Evolutionary conservation across 2,797 vertebrate species (phyloP).

Genomic region (Pampus argenteus): DNA sequence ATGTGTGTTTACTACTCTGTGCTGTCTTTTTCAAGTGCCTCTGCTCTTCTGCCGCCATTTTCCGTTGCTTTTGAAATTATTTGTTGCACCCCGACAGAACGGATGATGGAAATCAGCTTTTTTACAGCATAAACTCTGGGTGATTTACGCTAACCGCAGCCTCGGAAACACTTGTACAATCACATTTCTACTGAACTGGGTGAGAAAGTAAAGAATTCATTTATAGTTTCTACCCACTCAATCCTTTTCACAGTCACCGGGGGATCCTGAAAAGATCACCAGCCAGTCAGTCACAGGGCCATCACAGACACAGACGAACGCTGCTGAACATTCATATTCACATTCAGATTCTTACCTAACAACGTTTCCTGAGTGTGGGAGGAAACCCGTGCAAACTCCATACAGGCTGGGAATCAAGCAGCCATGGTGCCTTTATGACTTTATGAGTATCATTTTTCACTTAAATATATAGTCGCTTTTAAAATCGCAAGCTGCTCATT

Average conservation of each 20-base stretch:
- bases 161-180: constrained; percentile 53
- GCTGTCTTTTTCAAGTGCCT: constrained; percentile 37
- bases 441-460: background rate
- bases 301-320: constrained; percentile 49
- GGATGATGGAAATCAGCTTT: constrained; percentile 48
- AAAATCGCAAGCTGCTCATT: background rate
- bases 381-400: constrained; percentile 43
- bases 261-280: constrained; percentile 55
- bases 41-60: constrained; percentile 36
- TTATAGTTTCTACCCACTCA: constrained; percentile 63
- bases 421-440: constrained; percentile 13
- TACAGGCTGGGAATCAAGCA: constrained; percentile 25
- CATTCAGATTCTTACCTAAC: constrained; percentile 49
- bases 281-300: constrained; percentile 60
- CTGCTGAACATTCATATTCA: constrained; percentile 35
- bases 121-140: constrained; percentile 41
- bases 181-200: constrained; percentile 45
- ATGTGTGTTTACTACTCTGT: constrained; percentile 48
- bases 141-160: constrained; percentile 45
- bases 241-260: constrained; percentile 57
- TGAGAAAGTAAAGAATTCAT: constrained; percentile 58
- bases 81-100: constrained; percentile 50
- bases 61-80: constrained; percentile 27
- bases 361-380: constrained; percentile 50
- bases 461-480: background rate